phyloP scores from a whole-genome alignment of 2,797 vertebrate species.

The Siniperca scherzeri region DNA sequence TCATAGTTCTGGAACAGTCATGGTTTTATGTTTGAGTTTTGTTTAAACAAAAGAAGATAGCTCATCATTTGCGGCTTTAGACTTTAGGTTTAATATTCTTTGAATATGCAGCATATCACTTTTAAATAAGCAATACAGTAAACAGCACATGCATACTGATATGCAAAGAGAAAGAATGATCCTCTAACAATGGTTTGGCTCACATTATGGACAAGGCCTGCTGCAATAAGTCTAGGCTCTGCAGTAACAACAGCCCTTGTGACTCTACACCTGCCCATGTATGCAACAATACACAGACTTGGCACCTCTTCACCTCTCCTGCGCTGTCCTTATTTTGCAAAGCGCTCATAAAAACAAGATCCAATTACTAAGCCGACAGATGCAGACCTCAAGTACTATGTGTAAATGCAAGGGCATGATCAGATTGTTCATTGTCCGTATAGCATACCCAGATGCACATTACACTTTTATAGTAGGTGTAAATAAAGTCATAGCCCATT shows the following conservation, averaged over 20 bases:
- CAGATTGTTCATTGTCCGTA: constrained; percentile 64
- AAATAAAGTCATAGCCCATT: constrained; percentile 64
- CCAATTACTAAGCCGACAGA: constrained; percentile 72
- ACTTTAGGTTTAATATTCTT: not conserved
- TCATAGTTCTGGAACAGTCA: constrained; percentile 6
- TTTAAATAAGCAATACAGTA: constrained; percentile 8
- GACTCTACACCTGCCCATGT: constrained; percentile 48
- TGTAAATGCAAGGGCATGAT: constrained; percentile 70
- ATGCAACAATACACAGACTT: constrained; percentile 57
- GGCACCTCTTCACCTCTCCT: constrained; percentile 57
- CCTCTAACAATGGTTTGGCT: constrained; percentile 48
- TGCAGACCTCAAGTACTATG: constrained; percentile 62
- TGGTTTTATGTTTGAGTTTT: constrained; percentile 30
- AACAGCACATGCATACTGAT: constrained; percentile 6
- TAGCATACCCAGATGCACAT: constrained; percentile 65
- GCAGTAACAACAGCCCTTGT: constrained; percentile 35
- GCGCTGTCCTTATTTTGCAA: constrained; percentile 58
- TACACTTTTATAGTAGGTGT: constrained; percentile 72
- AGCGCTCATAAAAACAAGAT: constrained; percentile 63
- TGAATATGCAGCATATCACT: not conserved
- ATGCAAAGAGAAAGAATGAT: constrained; percentile 38
- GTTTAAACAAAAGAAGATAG: constrained; percentile 23
- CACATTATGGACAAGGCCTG: constrained; percentile 40
- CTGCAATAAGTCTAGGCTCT: constrained; percentile 51
- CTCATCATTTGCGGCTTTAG: not conserved